Percentiles rank a stretch among this genome's conserved stretches.
Evolutionary conservation across 2,888 invertebrate species (phyloP).

Genomic region (Rhabditoides inermis): DNA sequence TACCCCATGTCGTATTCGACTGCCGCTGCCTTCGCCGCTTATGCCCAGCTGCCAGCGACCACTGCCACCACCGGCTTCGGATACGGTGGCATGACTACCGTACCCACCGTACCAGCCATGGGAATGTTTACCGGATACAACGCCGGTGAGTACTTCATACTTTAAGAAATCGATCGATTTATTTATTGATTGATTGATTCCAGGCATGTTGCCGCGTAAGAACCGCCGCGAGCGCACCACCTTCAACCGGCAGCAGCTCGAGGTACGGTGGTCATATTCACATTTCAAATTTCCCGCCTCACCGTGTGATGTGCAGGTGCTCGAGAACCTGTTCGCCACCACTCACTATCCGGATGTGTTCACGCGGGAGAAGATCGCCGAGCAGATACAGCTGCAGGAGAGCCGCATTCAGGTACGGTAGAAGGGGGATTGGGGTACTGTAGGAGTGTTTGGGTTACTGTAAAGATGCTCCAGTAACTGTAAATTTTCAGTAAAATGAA

Average conservation of each 20-base stretch:
- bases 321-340: conserved; percentile 24
- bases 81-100: too few species aligned
- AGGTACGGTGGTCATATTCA: conserved; percentile 17
- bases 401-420: conserved; percentile 41
- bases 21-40: conserved; percentile 9
- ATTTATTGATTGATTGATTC: conserved; percentile 6
- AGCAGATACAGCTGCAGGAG: conserved; percentile 44
- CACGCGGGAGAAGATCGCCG: conserved; percentile 42
- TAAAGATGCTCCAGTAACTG: too few species aligned
- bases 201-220: conserved; percentile 34
- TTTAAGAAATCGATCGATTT: not conserved
- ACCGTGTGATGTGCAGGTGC: conserved; percentile 16
- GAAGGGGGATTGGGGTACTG: too few species aligned
- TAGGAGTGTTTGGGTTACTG: too few species aligned
- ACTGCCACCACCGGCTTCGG: conserved; percentile 7
- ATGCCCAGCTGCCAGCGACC: conserved; percentile 11
- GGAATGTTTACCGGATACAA: conserved; percentile 17
- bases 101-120: conserved; percentile 12
- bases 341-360: conserved; percentile 46
- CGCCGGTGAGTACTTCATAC: conserved; percentile 10
- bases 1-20: too few species aligned
- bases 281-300: not conserved
- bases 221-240: conserved; percentile 46
- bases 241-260: conserved; percentile 44
- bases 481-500: too few species aligned